Percentiles rank a stretch among this genome's conserved stretches.
Conservation (phyloP, 2,797 vertebrate species). For the Alcedo atthis region DNA sequence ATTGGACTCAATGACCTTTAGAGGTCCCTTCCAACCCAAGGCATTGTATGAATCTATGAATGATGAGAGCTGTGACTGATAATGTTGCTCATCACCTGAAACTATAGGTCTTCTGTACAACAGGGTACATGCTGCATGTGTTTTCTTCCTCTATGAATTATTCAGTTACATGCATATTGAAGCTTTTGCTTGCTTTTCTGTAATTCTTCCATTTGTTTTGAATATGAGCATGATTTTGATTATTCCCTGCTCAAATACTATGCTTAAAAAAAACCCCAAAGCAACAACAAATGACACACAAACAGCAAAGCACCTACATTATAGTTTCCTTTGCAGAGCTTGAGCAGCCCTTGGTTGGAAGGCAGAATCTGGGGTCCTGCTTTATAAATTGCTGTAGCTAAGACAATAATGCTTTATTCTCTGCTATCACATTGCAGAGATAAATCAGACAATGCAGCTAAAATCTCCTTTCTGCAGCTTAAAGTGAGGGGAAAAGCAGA, state of each 20-base stretch:
- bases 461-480: slow-evolving; percentile 32
- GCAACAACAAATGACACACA: background rate
- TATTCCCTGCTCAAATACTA: background rate
- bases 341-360: background rate
- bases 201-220: background rate
- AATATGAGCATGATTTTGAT: slow-evolving; percentile 2
- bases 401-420: slow-evolving; percentile 33
- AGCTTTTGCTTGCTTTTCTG: background rate
- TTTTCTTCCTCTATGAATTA: background rate
- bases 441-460: slow-evolving; percentile 37
- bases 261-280: background rate
- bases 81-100: background rate
- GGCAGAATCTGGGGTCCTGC: background rate
- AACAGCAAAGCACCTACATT: background rate
- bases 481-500: slow-evolving; percentile 9
- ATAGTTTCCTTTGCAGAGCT: background rate
- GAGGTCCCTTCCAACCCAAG: no score
- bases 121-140: background rate
- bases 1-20: no score
- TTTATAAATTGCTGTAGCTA: slow-evolving; percentile 30
- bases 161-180: background rate
- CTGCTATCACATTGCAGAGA: background rate
- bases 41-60: background rate
- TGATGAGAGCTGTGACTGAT: background rate
- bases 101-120: background rate